Evolutionary conservation across 37 sponge, comb jelly and placozoan genomes (phyloP).

Genomic region (Oscarella lobularis): DNA sequence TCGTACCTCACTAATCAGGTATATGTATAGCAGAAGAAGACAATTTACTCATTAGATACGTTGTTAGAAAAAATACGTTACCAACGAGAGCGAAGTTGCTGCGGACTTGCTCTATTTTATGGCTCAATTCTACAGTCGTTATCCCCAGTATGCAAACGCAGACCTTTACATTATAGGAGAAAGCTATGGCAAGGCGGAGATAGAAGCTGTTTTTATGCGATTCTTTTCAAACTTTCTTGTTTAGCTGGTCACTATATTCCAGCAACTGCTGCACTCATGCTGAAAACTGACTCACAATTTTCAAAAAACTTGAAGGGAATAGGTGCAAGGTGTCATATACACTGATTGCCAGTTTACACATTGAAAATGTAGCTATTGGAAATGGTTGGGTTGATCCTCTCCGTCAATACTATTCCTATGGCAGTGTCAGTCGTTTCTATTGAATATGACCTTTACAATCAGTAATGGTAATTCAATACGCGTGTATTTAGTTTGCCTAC

Average conservation of each 20-base stretch:
- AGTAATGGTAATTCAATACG: too few species aligned
- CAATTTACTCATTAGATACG: not conserved
- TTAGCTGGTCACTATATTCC: conserved; percentile 7
- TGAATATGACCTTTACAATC: too few species aligned
- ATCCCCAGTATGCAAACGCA: conserved; percentile 26
- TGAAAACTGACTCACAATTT: conserved; percentile 5
- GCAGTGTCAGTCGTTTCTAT: not conserved
- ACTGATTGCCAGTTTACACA: not conserved
- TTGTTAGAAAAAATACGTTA: conserved; percentile 8
- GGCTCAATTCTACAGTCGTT: conserved; percentile 18
- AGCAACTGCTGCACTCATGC: conserved; percentile 11
- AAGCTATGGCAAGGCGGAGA: conserved; percentile 20
- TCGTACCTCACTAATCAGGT: conserved; percentile 23
- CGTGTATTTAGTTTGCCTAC: not conserved
- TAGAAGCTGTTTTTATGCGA: not conserved
- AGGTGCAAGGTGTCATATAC: too few species aligned
- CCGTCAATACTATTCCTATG: conserved; percentile 7
- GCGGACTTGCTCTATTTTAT: conserved; percentile 21
- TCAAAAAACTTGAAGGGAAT: conserved; percentile 13
- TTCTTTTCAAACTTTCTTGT: not conserved
- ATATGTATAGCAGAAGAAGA: not conserved
- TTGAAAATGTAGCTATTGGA: conserved; percentile 12
- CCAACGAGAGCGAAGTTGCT: conserved; percentile 22
- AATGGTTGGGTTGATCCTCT: conserved; percentile 16
- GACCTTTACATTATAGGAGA: conserved; percentile 46